phyloP scores from a whole-genome alignment of 2,888 invertebrate species.

The Campoplex nolae region DNA sequence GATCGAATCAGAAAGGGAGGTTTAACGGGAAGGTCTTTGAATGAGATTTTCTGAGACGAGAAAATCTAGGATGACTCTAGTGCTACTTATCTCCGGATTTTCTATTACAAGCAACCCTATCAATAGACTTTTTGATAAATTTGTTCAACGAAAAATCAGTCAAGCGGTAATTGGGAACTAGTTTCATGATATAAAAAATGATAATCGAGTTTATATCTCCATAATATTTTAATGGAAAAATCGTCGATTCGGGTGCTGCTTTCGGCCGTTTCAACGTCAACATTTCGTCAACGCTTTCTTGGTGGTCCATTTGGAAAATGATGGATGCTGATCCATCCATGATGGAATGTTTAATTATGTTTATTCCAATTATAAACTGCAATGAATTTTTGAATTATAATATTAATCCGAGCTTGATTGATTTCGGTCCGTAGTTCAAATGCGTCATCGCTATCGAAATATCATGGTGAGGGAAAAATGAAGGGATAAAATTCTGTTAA shows the following conservation, averaged over 20 bases:
- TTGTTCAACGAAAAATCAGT: background rate
- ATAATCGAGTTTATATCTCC: background rate
- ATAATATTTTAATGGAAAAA: background rate
- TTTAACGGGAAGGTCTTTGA: background rate
- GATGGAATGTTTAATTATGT: too few species aligned
- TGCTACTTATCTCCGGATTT: background rate
- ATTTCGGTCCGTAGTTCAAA: too few species aligned
- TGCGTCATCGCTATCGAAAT: too few species aligned
- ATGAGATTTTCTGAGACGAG: constrained; percentile 12
- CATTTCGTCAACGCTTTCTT: too few species aligned
- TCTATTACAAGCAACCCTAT: background rate
- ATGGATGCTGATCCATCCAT: too few species aligned
- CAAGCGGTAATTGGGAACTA: background rate
- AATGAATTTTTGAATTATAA: background rate
- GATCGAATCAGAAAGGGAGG: background rate
- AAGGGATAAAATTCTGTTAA: too few species aligned
- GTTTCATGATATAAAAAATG: background rate
- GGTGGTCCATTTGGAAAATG: too few species aligned
- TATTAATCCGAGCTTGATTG: too few species aligned
- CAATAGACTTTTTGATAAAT: background rate
- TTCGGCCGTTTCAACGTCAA: too few species aligned
- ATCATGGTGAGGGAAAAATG: too few species aligned
- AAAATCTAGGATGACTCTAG: background rate
- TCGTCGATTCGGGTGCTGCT: too few species aligned
- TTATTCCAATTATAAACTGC: background rate